Base-by-base conservation (phyloP, 2,113 vertebrate species). In the Amphiprion percula region DNA sequence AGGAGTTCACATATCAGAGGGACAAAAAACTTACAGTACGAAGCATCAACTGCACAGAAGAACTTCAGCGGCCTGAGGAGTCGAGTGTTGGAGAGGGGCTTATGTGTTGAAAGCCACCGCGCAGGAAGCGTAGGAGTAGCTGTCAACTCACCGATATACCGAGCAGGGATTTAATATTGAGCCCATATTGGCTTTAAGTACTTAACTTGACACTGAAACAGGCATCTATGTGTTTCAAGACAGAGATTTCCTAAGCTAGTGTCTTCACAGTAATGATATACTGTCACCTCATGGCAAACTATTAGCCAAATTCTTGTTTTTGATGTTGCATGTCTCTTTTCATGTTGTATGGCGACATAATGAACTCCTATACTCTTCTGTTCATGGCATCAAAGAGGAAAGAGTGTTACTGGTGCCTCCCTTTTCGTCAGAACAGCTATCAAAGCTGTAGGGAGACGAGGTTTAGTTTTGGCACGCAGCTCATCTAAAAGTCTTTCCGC, bases 1-100 rank as follows among this genome's bases (percentile, higher is more conserved):
- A 1, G 58, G 63, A 23, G 72, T 77, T 90, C 85, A 44, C 44
- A 91, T 90, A 88, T 86, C 88, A 88, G 58, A 74, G 68, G 21
- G 75, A 78, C 72, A 79, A 69, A 69, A 65, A 69, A 54, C 79
- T 67, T 39, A 74, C 76, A 79, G 23, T 68, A 65, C 68, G 15
- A 53, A 46, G 71, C 66, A 44, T 11, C 44, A 5, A 46, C 14
- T 23, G 26, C 66, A 87, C 46, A 73, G 77, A 59, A 59, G 63
- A 60, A 77, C 37, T 41, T 49, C 10, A 53, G 49, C 64, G 47
- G 46, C 77, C 44, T 52, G 14, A 49, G 49, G 12, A 77, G 52
- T 28, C 5, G 2, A 63, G 58, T 10, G 4, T 26, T 39, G 47
- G 7, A 23, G 62, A 59, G 11, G 7, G 14, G 63, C 21, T 56